A percentile compares a stretch with the other conserved stretches of the same genome.
phyloP scores from a whole-genome alignment of 2,888 invertebrate genomes.

The Stenchaetothrips biformis region DNA sequence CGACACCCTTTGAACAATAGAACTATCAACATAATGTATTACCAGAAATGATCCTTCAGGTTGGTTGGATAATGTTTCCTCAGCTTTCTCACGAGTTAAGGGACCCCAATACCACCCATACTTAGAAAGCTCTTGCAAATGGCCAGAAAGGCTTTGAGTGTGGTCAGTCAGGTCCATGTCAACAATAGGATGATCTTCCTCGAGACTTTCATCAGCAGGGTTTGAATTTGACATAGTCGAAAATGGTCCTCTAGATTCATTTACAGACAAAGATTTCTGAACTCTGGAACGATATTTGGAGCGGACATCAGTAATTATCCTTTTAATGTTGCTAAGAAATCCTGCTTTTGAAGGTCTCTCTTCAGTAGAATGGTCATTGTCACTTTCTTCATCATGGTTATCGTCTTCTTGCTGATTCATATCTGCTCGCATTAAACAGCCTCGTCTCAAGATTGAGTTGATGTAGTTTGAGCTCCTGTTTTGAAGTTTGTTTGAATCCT shows the following conservation, averaged over 20 bases:
- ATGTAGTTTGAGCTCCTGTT: not conserved
- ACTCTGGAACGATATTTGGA: not conserved
- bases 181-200: not conserved
- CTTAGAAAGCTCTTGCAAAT: constrained; percentile 29
- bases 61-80: constrained; percentile 60
- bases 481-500: not conserved
- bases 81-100: constrained; percentile 65
- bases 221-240: not conserved
- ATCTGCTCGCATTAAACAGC: not conserved
- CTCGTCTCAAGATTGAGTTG: not conserved
- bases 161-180: not conserved
- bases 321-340: not conserved
- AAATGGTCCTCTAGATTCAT: not conserved
- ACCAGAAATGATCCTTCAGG: constrained; percentile 74
- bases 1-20: constrained; percentile 24
- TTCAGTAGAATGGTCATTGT: not conserved
- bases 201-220: not conserved
- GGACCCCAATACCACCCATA: constrained; percentile 77
- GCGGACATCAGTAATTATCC: not conserved
- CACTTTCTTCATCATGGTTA: not conserved
- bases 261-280: not conserved
- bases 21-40: not conserved
- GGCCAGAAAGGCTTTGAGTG: not conserved
- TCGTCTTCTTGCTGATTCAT: not conserved
- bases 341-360: not conserved